These are phyloP conservation scores for Danionella dracula DNA, from an alignment of 2,797 vertebrate species.

Conservation along the genomic window DNA sequence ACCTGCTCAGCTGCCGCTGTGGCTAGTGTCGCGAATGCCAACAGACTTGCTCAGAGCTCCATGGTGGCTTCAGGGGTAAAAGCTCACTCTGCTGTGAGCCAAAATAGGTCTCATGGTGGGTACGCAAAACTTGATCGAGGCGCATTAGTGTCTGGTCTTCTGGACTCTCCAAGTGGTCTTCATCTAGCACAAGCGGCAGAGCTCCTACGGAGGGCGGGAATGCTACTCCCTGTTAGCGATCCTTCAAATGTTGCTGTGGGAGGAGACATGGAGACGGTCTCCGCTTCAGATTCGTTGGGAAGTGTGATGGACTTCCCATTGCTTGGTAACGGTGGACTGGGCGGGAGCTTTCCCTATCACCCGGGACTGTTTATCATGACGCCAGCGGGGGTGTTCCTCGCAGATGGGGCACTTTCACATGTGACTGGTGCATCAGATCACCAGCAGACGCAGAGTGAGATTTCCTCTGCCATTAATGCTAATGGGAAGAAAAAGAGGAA, in stretches of 20 bases:
- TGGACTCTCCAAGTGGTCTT: slow-evolving; percentile 87
- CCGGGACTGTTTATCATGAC: slow-evolving; percentile 94
- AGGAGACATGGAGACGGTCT: slow-evolving; percentile 75
- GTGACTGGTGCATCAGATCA: slow-evolving; percentile 77
- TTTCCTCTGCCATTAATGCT: slow-evolving; percentile 84
- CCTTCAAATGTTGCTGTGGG: slow-evolving; percentile 63
- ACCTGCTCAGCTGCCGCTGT: slow-evolving; percentile 64
- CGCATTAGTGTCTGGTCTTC: slow-evolving; percentile 82
- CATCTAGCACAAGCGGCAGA: slow-evolving; percentile 95
- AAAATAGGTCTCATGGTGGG: slow-evolving; percentile 82
- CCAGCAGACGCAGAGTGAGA: slow-evolving; percentile 83
- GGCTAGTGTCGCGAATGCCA: slow-evolving; percentile 78
- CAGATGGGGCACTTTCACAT: slow-evolving; percentile 85
- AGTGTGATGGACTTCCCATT: slow-evolving; percentile 91
- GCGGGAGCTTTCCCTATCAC: slow-evolving; percentile 86
- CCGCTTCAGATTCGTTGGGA: slow-evolving; percentile 83
- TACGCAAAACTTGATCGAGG: slow-evolving; percentile 85
- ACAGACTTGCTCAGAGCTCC: slow-evolving; percentile 77
- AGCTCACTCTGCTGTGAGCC: slow-evolving; percentile 82
- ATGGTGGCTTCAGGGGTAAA: slow-evolving; percentile 78
- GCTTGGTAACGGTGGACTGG: slow-evolving; percentile 70
- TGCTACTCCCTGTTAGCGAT: slow-evolving; percentile 69
- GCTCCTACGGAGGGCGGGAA: slow-evolving; percentile 88
- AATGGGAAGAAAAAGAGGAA: slow-evolving; percentile 90
- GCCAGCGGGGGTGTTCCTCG: slow-evolving; percentile 82